Percentiles rank a stretch among this genome's conserved stretches.
Evolutionary conservation across 2,888 invertebrate species (phyloP).

Genomic region (Zelleria hepariella): DNA sequence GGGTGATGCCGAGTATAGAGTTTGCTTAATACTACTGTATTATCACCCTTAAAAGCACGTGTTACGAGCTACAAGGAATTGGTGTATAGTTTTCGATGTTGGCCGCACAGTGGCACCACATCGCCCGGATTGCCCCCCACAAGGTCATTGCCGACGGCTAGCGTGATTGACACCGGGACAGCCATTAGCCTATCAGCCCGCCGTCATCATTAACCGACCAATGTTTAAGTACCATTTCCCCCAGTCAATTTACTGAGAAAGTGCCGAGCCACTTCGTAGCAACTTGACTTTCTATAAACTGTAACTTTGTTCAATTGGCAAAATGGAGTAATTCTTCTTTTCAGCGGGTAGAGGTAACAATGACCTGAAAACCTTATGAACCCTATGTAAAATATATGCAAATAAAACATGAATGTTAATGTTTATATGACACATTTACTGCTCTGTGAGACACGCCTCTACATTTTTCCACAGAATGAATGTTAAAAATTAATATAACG

Average conservation of each 20-base stretch:
- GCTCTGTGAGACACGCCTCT: background rate
- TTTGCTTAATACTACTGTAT: too few relatives aligned
- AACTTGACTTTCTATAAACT: background rate
- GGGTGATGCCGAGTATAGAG: too few relatives aligned
- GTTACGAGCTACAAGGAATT: too few relatives aligned
- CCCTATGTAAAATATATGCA: too few relatives aligned
- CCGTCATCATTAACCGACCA: background rate
- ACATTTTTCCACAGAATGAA: too few relatives aligned
- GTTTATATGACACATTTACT: background rate
- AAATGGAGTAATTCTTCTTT: too few relatives aligned
- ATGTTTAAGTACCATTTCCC: background rate
- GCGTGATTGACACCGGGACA: slow-evolving; percentile 11
- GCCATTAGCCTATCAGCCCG: slow-evolving; percentile 5
- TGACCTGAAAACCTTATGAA: too few relatives aligned
- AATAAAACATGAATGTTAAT: background rate
- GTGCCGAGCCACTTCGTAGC: background rate
- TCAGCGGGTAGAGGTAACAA: too few relatives aligned
- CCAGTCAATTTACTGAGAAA: background rate
- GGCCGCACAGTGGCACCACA: background rate
- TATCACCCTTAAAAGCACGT: too few relatives aligned
- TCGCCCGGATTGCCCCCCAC: slow-evolving; percentile 15
- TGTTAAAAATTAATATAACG: too few relatives aligned
- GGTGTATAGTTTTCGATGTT: background rate
- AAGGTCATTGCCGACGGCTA: slow-evolving; percentile 42
- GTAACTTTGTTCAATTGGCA: too few relatives aligned